These are phyloP conservation scores for Drosophila pseudotakahashii DNA, from an alignment of 2,888 invertebrate genomes.

Conservation along the genomic window DNA sequence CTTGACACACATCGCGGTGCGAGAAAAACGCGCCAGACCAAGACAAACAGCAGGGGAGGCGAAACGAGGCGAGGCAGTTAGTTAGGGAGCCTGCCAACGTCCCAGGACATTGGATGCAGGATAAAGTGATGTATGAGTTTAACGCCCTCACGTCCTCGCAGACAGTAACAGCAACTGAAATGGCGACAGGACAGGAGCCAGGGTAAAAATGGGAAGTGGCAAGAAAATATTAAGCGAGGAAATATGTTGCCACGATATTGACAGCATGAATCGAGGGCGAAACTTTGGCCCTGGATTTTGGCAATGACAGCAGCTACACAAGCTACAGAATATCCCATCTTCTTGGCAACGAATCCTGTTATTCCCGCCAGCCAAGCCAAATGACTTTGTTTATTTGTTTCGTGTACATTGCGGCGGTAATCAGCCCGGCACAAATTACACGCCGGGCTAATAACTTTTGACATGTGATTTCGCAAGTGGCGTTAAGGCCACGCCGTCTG, in stretches of 20 bases:
- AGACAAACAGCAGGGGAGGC: constrained; percentile 44
- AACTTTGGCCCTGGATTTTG: constrained; percentile 65
- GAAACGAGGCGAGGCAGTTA: constrained; percentile 13
- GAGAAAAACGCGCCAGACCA: constrained; percentile 52
- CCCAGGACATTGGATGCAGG: constrained; percentile 25
- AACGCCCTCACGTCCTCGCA: constrained; percentile 76
- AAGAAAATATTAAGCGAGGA: constrained; percentile 64
- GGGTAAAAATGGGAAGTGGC: constrained; percentile 27
- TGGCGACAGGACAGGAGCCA: constrained; percentile 56
- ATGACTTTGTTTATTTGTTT: constrained; percentile 76
- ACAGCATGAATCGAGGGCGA: constrained; percentile 49
- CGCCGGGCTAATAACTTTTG: constrained; percentile 76
- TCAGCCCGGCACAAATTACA: constrained; percentile 77
- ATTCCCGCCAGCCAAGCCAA: constrained; percentile 50
- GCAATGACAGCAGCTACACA: constrained; percentile 65
- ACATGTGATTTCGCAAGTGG: constrained; percentile 70
- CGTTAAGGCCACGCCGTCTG: constrained; percentile 43
- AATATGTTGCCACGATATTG: constrained; percentile 73
- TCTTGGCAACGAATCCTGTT: constrained; percentile 68
- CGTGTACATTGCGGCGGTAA: constrained; percentile 64
- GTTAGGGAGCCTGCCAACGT: constrained; percentile 45
- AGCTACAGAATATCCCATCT: constrained; percentile 23
- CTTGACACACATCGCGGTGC: constrained; percentile 73
- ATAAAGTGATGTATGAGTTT: constrained; percentile 80
- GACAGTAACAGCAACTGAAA: constrained; percentile 35